Percentiles rank a stretch among this genome's conserved stretches.
phyloP scores from a whole-genome alignment of 1,140 invertebrate genomes.

The Schlechtendalia chinensis region DNA sequence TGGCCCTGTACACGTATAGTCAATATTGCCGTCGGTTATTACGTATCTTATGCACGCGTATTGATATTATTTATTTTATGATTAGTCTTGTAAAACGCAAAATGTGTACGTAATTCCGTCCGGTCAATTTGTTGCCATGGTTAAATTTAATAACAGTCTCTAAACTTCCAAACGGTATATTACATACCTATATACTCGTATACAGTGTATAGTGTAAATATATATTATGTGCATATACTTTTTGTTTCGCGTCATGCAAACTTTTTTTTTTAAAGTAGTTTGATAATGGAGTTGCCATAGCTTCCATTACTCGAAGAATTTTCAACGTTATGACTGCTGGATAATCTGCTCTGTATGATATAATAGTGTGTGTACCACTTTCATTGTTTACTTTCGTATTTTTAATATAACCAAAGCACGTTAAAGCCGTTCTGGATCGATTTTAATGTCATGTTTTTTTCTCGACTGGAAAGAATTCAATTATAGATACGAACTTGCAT shows the following conservation, averaged over 20 bases:
- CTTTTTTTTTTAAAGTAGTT: slow-evolving; percentile 8
- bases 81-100: too few relatives aligned
- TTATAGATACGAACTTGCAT: not conserved
- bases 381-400: not conserved
- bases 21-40: not conserved
- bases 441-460: not conserved
- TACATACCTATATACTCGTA: not conserved
- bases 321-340: not conserved
- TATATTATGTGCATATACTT: not conserved
- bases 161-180: not conserved
- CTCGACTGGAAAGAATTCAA: not conserved
- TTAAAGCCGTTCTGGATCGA: not conserved
- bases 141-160: slow-evolving; percentile 2
- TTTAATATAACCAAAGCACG: not conserved
- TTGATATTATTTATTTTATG: too few relatives aligned
- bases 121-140: not conserved
- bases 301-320: not conserved
- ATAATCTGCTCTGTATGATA: not conserved
- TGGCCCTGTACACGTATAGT: too few relatives aligned
- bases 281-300: not conserved
- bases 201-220: not conserved
- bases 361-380: too few relatives aligned
- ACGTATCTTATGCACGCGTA: not conserved
- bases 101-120: not conserved
- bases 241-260: not conserved